Percentiles rank a stretch among this genome's conserved stretches.
These are phyloP conservation scores for Corythornis leucogaster DNA, from an alignment of 2,797 vertebrate genomes.

Conservation along the genomic window DNA sequence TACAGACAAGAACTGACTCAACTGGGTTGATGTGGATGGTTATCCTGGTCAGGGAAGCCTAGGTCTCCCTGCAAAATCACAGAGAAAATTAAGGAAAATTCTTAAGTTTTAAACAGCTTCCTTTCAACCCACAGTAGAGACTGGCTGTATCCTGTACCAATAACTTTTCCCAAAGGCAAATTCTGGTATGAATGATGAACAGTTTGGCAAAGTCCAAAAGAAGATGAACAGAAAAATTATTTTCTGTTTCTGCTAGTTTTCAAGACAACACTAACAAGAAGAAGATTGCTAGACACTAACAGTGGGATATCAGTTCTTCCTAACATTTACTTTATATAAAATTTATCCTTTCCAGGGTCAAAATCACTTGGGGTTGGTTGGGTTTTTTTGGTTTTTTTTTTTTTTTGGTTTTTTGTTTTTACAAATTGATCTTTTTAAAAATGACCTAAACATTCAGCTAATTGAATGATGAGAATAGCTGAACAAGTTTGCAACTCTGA, in stretches of 20 bases:
- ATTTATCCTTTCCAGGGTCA: background rate
- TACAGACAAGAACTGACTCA: slow-evolving; percentile 42
- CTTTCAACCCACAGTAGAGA: background rate
- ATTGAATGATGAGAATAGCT: background rate
- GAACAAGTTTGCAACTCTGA: background rate
- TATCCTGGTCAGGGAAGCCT: slow-evolving; percentile 2
- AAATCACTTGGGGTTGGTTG: background rate
- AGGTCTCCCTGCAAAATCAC: background rate
- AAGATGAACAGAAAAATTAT: background rate
- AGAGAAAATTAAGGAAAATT: slow-evolving; percentile 1
- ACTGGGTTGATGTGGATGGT: background rate
- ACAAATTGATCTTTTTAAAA: background rate
- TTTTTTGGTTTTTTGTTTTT: background rate
- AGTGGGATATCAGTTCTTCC: background rate
- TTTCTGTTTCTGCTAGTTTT: background rate
- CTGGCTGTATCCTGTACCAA: background rate
- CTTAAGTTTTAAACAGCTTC: background rate
- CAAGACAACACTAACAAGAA: background rate
- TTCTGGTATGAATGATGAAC: background rate
- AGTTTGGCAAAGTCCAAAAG: background rate
- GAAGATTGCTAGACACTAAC: background rate
- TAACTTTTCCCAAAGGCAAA: background rate
- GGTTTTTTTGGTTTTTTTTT: too few relatives aligned
- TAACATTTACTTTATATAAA: background rate
- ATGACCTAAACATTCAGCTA: background rate